These are phyloP conservation scores for Diphyllodes magnificus DNA, from an alignment of 2,113 vertebrate genomes.

Conservation along the genomic window DNA sequence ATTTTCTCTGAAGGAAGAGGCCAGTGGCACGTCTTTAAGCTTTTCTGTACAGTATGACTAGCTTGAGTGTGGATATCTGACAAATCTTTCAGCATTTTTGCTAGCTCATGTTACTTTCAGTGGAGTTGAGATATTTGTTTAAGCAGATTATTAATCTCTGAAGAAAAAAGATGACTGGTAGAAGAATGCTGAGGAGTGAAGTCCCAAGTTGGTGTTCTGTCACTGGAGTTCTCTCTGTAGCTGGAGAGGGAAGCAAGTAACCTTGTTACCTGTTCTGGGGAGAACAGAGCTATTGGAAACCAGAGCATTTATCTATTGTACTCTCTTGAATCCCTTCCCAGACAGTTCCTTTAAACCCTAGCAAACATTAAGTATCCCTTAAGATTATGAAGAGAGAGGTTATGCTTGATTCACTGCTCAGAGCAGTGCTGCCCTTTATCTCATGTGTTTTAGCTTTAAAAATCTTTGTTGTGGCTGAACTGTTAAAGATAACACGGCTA, in stretches of 20 bases:
- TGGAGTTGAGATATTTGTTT: not conserved
- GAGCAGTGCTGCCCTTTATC: not conserved
- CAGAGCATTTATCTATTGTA: not conserved
- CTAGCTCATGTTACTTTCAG: not conserved
- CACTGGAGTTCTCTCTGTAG: not conserved
- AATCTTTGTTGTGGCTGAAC: not conserved
- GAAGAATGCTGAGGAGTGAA: not conserved
- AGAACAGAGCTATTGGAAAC: not conserved
- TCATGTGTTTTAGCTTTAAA: not conserved
- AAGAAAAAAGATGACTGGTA: not conserved
- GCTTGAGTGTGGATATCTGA: not conserved
- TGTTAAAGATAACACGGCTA: not conserved
- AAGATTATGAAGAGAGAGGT: not conserved
- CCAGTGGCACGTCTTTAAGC: not conserved
- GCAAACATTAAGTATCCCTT: not conserved
- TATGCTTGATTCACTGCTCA: not conserved
- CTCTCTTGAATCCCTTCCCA: not conserved
- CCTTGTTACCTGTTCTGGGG: not conserved
- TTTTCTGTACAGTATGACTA: not conserved
- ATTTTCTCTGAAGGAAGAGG: not conserved
- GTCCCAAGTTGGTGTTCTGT: not conserved
- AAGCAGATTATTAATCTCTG: not conserved
- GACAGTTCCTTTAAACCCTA: not conserved
- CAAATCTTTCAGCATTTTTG: not conserved
- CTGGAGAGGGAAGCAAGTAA: not conserved